Base-by-base conservation (phyloP, 2,797 vertebrate species). In the Gouania willdenowi region DNA sequence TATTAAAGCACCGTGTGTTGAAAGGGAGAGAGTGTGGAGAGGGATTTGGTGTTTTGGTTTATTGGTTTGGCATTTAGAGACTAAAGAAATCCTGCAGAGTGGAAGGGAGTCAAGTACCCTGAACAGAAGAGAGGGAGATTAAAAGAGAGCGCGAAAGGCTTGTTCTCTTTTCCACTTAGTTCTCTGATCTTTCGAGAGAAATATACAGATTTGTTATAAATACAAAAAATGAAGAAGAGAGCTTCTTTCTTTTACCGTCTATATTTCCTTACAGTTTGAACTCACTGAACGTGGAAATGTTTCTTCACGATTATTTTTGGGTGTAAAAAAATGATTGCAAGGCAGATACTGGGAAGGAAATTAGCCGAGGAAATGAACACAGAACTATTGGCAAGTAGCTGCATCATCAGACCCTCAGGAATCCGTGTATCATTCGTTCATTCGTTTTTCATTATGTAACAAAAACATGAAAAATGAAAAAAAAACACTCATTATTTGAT, bases 31-130 rank as follows among this genome's bases (percentile, higher is more conserved):
- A 54, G 27, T 58, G 28, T 34, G 35, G 37, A 53, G 32, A 47
- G 62, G 66, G 71, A 73, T 84, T 83, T 69, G 66, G 66, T 68
- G 75, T 75, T 66, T 63, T 49, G 41, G 49, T 81, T 87, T 85
- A 86, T 82, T 86, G 85, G 75, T 70, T 83, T 83, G 82, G 72
- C 75, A 79, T 85, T 85, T 85, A 50, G 58, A 78, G 61, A 77
- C 44, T 41, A 56, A 41, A 77, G 71, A 70, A 79, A 71, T 81
- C 66, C 75, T 3, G 46, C 36, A 48, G 46, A 72, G 62, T 56
- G 44, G 66, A 72, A 61, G 59, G 20, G 26, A 51, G 29, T 37
- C 46, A 56, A 78, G 69, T 41, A 55, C 68, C 71, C 70, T 50
- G 71, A 79, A 74, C 70, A 76, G 68, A 75, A 56, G 46, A 49